These are phyloP conservation scores for Tragelaphus strepsiceros DNA, from an alignment of 2,113 vertebrate genomes.

Conservation along the genomic window DNA sequence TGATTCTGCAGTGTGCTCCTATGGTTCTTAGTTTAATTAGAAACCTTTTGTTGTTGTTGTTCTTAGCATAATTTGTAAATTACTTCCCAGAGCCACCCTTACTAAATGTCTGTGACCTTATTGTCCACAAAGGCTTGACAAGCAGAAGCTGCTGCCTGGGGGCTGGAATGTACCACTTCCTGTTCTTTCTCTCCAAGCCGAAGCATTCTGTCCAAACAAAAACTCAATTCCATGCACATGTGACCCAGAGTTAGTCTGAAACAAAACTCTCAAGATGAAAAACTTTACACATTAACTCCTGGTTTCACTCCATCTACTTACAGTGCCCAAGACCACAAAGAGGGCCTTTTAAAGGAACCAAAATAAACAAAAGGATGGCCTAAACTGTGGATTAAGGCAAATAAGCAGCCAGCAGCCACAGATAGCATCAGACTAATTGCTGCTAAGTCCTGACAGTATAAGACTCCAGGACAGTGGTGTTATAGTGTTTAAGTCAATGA, in stretches of 20 bases:
- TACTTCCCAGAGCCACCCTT: slow-evolving; percentile 58
- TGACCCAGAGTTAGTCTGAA: slow-evolving; percentile 47
- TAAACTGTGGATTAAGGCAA: slow-evolving; percentile 36
- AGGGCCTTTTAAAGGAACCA: slow-evolving; percentile 55
- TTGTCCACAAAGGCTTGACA: slow-evolving; percentile 66
- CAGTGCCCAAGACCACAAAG: slow-evolving; percentile 52
- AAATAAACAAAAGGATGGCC: slow-evolving; percentile 57
- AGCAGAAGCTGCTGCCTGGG: slow-evolving; percentile 73
- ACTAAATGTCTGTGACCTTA: slow-evolving; percentile 66
- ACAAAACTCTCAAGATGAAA: slow-evolving; percentile 58
- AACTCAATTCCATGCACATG: slow-evolving; percentile 50
- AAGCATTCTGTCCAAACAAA: slow-evolving; percentile 71
- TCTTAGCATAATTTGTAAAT: slow-evolving; percentile 63
- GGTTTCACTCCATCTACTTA: slow-evolving; percentile 54
- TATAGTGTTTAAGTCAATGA: not conserved
- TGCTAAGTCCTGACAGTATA: not conserved
- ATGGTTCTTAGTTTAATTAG: slow-evolving; percentile 58
- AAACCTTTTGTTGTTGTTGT: slow-evolving; percentile 50
- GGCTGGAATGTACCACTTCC: slow-evolving; percentile 72
- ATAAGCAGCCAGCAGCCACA: slow-evolving; percentile 39
- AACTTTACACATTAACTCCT: slow-evolving; percentile 67
- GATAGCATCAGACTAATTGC: slow-evolving; percentile 33
- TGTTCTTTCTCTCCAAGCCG: slow-evolving; percentile 61
- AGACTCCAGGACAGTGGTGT: not conserved
- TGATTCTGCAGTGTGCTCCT: slow-evolving; percentile 30